A percentile compares a stretch with the other conserved stretches of the same genome.
Evolutionary conservation across 2,888 invertebrate species (phyloP).

Genomic region (Euplexia lucipara): DNA sequence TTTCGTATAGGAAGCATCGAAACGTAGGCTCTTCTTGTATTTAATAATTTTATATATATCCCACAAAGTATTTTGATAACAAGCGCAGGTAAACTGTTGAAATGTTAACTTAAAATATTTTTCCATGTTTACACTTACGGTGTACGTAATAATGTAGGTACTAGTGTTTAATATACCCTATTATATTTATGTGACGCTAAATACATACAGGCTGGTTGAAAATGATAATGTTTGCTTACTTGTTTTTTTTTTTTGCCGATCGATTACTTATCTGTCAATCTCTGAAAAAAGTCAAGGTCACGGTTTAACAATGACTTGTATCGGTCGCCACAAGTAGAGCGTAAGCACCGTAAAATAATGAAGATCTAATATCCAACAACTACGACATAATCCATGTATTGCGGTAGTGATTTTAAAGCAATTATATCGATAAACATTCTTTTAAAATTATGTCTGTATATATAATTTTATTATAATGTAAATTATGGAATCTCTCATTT

Average conservation of each 20-base stretch:
- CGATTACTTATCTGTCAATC: neutral
- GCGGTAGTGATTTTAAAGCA: constrained; percentile 59
- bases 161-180: constrained; percentile 29
- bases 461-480: constrained; percentile 86
- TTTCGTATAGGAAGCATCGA: constrained; percentile 13
- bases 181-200: constrained; percentile 41
- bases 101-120: constrained; percentile 50
- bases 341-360: constrained; percentile 23
- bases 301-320: neutral
- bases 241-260: constrained; percentile 15
- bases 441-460: constrained; percentile 82
- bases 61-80: constrained; percentile 50
- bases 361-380: constrained; percentile 29
- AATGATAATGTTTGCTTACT: constrained; percentile 11
- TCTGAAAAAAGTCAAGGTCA: constrained; percentile 7
- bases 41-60: constrained; percentile 29
- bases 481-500: constrained; percentile 90
- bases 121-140: constrained; percentile 50
- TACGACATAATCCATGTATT: constrained; percentile 39
- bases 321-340: constrained; percentile 11
- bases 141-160: constrained; percentile 36
- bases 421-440: constrained; percentile 85
- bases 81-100: constrained; percentile 37
- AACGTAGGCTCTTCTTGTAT: constrained; percentile 31
- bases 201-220: constrained; percentile 36